Percentiles rank a stretch among this genome's conserved stretches.
phyloP scores from a whole-genome alignment of 2,888 invertebrate species.

The Drepana falcataria region DNA sequence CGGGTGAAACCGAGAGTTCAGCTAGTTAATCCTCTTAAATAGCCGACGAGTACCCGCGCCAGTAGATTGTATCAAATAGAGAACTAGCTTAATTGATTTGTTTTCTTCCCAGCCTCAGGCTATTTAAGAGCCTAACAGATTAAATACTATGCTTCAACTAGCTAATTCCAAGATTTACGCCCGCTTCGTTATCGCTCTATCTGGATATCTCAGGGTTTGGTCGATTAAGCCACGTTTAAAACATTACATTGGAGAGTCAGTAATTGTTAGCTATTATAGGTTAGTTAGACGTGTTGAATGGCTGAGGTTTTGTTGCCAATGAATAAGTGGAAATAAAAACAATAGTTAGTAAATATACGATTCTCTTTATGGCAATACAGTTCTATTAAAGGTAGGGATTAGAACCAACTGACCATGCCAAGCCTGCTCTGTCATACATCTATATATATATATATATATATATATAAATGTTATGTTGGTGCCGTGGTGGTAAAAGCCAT shows the following conservation, averaged over 20 bases:
- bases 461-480: too few relatives aligned
- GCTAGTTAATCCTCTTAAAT: too few relatives aligned
- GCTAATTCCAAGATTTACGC: slow-evolving; percentile 21
- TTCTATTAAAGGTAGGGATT: too few relatives aligned
- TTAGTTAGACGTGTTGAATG: neutral
- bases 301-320: neutral
- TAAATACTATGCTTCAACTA: slow-evolving; percentile 23
- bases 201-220: neutral
- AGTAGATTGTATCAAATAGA: slow-evolving; percentile 35
- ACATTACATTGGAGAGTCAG: neutral
- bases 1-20: too few relatives aligned
- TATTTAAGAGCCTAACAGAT: slow-evolving; percentile 6
- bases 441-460: too few relatives aligned
- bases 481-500: too few relatives aligned
- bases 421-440: too few relatives aligned
- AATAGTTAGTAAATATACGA: too few relatives aligned
- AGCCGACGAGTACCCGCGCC: neutral
- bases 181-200: neutral
- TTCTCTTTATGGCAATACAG: too few relatives aligned
- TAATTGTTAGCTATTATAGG: neutral
- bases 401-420: too few relatives aligned
- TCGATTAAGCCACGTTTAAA: neutral
- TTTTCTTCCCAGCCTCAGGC: slow-evolving; percentile 28
- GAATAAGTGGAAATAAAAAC: too few relatives aligned
- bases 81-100: slow-evolving; percentile 67